phyloP scores from a whole-genome alignment of 2,113 vertebrate genomes.

The Tupaia chinensis region DNA sequence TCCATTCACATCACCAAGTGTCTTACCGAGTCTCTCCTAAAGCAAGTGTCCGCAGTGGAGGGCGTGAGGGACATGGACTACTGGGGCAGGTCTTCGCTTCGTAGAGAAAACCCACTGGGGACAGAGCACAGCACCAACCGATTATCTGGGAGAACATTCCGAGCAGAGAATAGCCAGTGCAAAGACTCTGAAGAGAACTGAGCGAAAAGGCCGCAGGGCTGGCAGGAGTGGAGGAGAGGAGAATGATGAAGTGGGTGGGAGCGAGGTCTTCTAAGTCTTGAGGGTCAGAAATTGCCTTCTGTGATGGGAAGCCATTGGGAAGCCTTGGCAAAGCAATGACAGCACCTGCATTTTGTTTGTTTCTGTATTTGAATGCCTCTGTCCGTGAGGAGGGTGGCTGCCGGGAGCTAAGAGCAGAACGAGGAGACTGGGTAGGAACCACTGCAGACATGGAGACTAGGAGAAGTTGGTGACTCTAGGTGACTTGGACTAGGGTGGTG shows the following conservation, averaged over 20 bases:
- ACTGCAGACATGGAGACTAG: neutral
- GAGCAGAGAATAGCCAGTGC: neutral
- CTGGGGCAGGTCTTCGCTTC: neutral
- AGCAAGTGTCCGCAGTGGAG: neutral
- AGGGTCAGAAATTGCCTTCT: neutral
- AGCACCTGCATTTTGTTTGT: neutral
- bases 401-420: neutral
- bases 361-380: neutral
- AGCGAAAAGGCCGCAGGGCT: neutral
- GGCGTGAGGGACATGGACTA: fast-evolving
- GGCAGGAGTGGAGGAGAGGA: neutral
- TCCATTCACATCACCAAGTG: neutral
- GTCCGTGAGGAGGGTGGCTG: neutral
- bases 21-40: neutral
- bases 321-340: neutral
- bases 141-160: too few relatives aligned
- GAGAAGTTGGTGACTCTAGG: neutral
- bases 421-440: neutral
- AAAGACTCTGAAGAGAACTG: neutral
- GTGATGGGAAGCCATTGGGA: neutral
- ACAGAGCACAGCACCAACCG: neutral
- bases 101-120: neutral
- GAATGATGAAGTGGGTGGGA: fast-evolving
- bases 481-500: fast-evolving
- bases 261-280: neutral